These are phyloP conservation scores for Caracal caracal DNA, from an alignment of 2,113 vertebrate species.

Conservation along the genomic window DNA sequence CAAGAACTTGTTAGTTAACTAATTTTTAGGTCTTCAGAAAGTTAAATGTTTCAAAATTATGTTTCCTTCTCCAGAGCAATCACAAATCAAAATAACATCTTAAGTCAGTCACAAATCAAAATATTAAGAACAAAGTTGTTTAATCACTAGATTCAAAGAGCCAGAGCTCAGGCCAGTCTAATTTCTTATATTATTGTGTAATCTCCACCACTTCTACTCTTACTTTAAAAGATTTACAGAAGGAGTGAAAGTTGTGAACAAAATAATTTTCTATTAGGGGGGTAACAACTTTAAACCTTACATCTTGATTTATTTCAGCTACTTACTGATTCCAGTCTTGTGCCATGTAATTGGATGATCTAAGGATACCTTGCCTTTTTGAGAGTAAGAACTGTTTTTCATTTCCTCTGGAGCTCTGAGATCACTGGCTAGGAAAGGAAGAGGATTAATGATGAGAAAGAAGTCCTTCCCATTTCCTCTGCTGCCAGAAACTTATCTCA, in stretches of 20 bases:
- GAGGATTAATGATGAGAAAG: not conserved
- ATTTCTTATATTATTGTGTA: not conserved
- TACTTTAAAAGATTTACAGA: not conserved
- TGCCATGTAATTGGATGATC: not conserved
- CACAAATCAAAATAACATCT: not conserved
- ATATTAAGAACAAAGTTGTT: not conserved
- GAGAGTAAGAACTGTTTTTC: not conserved
- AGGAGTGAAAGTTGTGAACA: not conserved
- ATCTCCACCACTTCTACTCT: not conserved
- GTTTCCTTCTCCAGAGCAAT: slow-evolving; percentile 1
- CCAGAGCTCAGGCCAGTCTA: not conserved
- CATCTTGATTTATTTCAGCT: slow-evolving; percentile 2
- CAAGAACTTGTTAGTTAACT: not conserved
- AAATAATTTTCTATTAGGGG: not conserved
- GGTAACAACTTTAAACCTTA: not conserved
- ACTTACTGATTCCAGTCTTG: slow-evolving; percentile 20
- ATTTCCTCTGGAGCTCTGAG: not conserved
- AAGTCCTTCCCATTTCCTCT: not conserved
- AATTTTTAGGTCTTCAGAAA: not conserved
- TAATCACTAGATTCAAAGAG: not conserved
- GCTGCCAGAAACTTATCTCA: not conserved
- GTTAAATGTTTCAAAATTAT: slow-evolving; percentile 1
- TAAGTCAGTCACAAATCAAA: not conserved
- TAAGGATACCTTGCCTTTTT: not conserved
- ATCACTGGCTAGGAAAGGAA: slow-evolving; percentile 11